Base-by-base conservation (phyloP, 1,140 invertebrate genomes). In the Coenobita brevimanus region DNA sequence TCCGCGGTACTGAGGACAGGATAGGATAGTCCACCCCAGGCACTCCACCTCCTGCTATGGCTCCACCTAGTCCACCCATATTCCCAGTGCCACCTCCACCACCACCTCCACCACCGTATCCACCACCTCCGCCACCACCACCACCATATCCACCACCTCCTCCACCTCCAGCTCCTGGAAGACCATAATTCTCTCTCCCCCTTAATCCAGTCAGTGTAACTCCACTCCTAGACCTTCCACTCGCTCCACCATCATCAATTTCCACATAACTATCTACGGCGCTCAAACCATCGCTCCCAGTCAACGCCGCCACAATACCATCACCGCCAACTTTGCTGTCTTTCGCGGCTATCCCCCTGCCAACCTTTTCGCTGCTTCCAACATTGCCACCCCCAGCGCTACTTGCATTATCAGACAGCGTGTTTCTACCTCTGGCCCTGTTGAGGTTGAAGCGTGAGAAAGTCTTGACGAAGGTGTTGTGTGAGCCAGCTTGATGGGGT, bases 1-100 rank as follows among this genome's bases (percentile, higher is more conserved):
- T 80, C 6, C 24, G 21, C 1, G 78, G 78, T 24, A 80, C 50
- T 10, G 43, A 57, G 15, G 46, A 3, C 17, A 80, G 30, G n/a
- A 80, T 80, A 17, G 78, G 78, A 27, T 80, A 80, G 54, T 80
- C 78, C 27, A 30, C 13, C 1, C 50, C 78, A 15, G 78, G 78
- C 0, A 80, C 24, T 13, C 78, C 78, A 2, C 54, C 54, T 1
- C 78, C 78, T 8, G 46, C n/a, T 15, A 80, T 38, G n/a, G 78
- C 54, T 15, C 38, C 24, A 0, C 43, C 78, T 30, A 80, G 50
- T 1, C 64, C 64, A 8, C 64, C 64, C n/a, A 6, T 33, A 24
- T 33, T 33, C 4, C 6, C 64, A 24, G 6, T n/a, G 21, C 69
- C 69, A 27, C 69, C 69, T 10, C 64, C 64, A 24, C 6, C 6